These are phyloP conservation scores for Sisyra nigra DNA, from an alignment of 2,888 invertebrate species.

Conservation along the genomic window DNA sequence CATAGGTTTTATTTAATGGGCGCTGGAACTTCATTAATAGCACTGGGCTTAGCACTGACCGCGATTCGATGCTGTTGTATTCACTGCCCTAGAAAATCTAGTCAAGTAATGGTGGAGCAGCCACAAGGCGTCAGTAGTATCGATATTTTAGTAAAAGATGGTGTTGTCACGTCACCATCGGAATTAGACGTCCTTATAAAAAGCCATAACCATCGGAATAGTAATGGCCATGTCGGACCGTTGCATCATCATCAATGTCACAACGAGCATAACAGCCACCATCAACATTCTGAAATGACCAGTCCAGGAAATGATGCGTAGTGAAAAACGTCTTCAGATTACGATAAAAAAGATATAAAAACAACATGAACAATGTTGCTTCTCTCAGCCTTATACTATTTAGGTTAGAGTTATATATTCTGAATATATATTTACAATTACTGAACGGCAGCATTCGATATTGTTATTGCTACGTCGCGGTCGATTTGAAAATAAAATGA, in stretches of 20 bases:
- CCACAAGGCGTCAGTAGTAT: slow-evolving; percentile 32
- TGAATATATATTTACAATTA: no score
- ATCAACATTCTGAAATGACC: not conserved
- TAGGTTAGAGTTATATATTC: no score
- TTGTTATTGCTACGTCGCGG: no score
- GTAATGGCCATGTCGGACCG: not conserved
- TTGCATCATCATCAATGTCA: slow-evolving; percentile 1
- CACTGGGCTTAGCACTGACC: slow-evolving; percentile 44
- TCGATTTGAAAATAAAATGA: no score
- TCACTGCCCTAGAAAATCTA: slow-evolving; percentile 33
- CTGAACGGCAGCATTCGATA: no score
- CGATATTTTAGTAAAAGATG: slow-evolving; percentile 30
- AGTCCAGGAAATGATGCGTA: no score
- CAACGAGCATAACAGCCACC: not conserved
- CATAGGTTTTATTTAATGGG: slow-evolving; percentile 56
- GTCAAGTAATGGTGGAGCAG: slow-evolving; percentile 21
- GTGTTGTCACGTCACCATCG: slow-evolving; percentile 32
- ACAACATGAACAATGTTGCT: no score
- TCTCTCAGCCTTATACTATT: no score
- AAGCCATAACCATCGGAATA: not conserved
- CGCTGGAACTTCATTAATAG: slow-evolving; percentile 43
- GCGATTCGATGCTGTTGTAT: slow-evolving; percentile 51
- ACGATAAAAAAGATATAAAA: no score
- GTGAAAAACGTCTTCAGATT: no score
- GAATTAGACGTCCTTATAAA: slow-evolving; percentile 39